Evolutionary conservation across 2,888 invertebrate genomes (phyloP).

Genomic region (Seira ritae): DNA sequence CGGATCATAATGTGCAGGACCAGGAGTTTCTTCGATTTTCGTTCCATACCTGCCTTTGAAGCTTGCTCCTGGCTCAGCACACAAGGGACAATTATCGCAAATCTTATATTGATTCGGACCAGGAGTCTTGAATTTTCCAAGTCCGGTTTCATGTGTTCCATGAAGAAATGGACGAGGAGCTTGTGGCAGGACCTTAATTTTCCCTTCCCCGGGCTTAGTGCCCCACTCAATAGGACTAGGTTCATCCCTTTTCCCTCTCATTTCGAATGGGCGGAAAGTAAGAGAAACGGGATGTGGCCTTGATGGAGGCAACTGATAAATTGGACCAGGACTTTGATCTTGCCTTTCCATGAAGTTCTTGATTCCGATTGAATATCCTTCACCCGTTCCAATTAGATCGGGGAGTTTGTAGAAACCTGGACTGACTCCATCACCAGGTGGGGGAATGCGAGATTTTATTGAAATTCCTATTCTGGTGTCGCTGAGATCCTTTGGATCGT

Average conservation of each 20-base stretch:
- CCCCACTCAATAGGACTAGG: slow-evolving; percentile 61
- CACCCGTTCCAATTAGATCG: slow-evolving; percentile 37
- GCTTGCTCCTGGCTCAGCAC: slow-evolving; percentile 36
- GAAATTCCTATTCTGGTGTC: slow-evolving; percentile 55
- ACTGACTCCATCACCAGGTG: background rate
- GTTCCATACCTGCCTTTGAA: slow-evolving; percentile 34
- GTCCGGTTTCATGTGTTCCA: slow-evolving; percentile 38
- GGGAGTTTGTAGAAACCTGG: slow-evolving; percentile 51
- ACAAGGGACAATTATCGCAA: slow-evolving; percentile 28
- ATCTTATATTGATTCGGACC: slow-evolving; percentile 53
- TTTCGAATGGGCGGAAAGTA: slow-evolving; percentile 65
- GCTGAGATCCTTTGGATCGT: slow-evolving; percentile 33
- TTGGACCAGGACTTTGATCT: slow-evolving; percentile 58
- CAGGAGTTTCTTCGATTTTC: slow-evolving; percentile 41
- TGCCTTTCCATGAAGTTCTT: slow-evolving; percentile 44
- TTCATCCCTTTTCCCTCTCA: slow-evolving; percentile 26
- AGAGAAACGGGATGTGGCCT: slow-evolving; percentile 59
- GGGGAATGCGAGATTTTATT: slow-evolving; percentile 59
- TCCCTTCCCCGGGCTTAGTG: slow-evolving; percentile 31
- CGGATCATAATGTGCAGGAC: slow-evolving; percentile 54
- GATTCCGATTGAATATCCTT: slow-evolving; percentile 56
- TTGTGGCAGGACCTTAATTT: slow-evolving; percentile 36
- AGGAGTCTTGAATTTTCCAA: slow-evolving; percentile 37
- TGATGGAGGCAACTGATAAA: slow-evolving; percentile 38
- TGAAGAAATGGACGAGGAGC: slow-evolving; percentile 48